Base-by-base conservation (phyloP, 2,113 vertebrate genomes). In the Copsychus sechellarum region DNA sequence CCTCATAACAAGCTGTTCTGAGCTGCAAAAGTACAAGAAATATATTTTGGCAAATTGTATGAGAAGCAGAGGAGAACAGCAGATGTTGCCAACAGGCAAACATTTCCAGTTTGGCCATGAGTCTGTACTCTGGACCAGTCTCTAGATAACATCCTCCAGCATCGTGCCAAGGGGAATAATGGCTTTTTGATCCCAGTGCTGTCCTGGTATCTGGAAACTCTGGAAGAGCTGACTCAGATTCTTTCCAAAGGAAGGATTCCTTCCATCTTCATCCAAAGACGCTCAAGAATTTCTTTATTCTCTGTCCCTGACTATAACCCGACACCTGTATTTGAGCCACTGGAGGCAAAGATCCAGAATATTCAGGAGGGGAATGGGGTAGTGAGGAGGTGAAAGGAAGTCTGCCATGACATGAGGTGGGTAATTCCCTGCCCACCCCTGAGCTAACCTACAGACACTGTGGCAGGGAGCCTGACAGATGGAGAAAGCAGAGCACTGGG, bases 401-500 rank as follows among this genome's bases (percentile, higher is more conserved):
- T 86, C 82, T 96, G 88, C 76, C 0, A 0, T 88, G 83, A 67
- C 77, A 86, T 61, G 88, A 88, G 76, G 69, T 78, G 64, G 79
- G 64, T 78, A 90, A 94, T 94, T 93, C 90, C 76, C 88, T 83
- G 3, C 79, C 82, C 86, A 67, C 0, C 51, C 76, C 80, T 94
- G 82, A 92, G 79, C 95, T 94, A 83, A 62, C 90, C 79, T 92
- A 81, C 81, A 88, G 87, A 25, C 72, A 23, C 57, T 1, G 12
- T 70, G 93, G 82, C 86, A 92, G 45, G 31, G 65, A 92, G 86
- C 86, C 83, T 84, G 91, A 38, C 90, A 97, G 95, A 95, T 81
- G 90, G 92, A 8, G 33, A 71, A 28, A 88, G 69, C 1, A 8
- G 60, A 90, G 85, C 69, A 31, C 5, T 8, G 64, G 56, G 60